These are phyloP conservation scores for Eretmocerus hayati DNA, from an alignment of 2,888 invertebrate species.

Conservation along the genomic window DNA sequence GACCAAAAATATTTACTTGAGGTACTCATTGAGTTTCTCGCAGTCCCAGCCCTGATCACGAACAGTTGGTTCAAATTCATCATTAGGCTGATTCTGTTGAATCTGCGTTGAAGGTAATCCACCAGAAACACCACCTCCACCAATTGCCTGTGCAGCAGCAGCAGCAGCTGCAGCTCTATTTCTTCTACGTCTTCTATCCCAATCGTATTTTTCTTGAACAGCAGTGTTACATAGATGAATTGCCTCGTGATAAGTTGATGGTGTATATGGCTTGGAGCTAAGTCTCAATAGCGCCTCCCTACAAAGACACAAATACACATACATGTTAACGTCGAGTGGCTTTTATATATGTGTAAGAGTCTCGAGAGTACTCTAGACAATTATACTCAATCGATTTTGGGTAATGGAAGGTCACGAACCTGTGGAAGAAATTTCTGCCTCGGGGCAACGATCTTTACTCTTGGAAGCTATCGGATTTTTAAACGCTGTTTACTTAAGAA, in stretches of 20 bases:
- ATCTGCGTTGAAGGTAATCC: too few relatives aligned
- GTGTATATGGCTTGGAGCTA: slow-evolving; percentile 74
- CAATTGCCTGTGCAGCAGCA: not conserved
- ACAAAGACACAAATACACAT: too few relatives aligned
- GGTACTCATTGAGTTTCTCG: slow-evolving; percentile 41
- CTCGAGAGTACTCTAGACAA: too few relatives aligned
- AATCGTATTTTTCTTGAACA: slow-evolving; percentile 68
- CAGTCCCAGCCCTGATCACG: slow-evolving; percentile 42
- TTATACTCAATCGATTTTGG: too few relatives aligned
- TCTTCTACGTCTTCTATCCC: slow-evolving; percentile 31
- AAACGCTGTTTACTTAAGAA: too few relatives aligned
- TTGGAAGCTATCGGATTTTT: too few relatives aligned
- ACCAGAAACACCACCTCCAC: too few relatives aligned
- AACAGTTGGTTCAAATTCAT: slow-evolving; percentile 22
- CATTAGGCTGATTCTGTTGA: not conserved
- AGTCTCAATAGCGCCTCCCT: slow-evolving; percentile 78
- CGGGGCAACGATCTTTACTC: too few relatives aligned
- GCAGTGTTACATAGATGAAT: slow-evolving; percentile 79
- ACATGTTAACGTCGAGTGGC: not conserved
- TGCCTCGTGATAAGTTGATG: slow-evolving; percentile 73
- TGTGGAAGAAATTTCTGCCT: too few relatives aligned
- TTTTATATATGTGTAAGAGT: too few relatives aligned
- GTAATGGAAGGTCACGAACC: too few relatives aligned
- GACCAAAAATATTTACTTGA: slow-evolving; percentile 45
- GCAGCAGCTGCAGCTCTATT: slow-evolving; percentile 11